Evolutionary conservation across 92 coral and sea anemone species (phyloP).

Genomic region (Heteractis magnifica): DNA sequence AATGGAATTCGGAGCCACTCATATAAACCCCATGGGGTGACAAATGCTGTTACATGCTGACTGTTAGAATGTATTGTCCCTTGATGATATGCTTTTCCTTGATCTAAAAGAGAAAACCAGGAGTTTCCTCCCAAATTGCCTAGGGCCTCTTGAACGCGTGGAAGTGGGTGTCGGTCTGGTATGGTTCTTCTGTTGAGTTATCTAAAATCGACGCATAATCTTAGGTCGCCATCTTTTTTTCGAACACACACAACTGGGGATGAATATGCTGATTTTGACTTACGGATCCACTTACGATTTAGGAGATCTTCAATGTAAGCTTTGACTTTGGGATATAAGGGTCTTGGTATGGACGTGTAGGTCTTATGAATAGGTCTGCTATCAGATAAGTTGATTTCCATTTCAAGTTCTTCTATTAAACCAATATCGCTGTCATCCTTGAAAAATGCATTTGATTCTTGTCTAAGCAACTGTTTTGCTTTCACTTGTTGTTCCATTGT

Average conservation of each 20-base stretch:
- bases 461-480: too few species aligned
- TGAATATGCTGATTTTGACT: constrained; percentile 54
- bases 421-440: constrained; percentile 25
- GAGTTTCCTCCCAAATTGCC: constrained; percentile 62
- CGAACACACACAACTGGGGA: constrained; percentile 60
- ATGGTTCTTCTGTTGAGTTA: constrained; percentile 49
- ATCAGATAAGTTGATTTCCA: constrained; percentile 28
- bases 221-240: constrained; percentile 50
- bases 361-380: constrained; percentile 46
- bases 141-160: constrained; percentile 55
- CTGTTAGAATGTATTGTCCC: too few species aligned
- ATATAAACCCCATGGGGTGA: too few species aligned
- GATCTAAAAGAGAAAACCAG: constrained; percentile 55
- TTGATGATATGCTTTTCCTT: constrained; percentile 65
- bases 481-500: too few species aligned
- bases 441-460: too few species aligned
- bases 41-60: too few species aligned
- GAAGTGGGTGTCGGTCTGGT: constrained; percentile 67
- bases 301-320: constrained; percentile 47
- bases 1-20: too few species aligned
- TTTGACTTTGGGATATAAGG: constrained; percentile 52
- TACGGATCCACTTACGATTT: constrained; percentile 50
- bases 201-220: constrained; percentile 54
- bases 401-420: not conserved
- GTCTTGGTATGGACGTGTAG: constrained; percentile 48